Evolutionary conservation across 1,140 invertebrate species (phyloP), one percentile per base, ranked within the genome.

Genomic region (Belonocnema kinseyi): DNA sequence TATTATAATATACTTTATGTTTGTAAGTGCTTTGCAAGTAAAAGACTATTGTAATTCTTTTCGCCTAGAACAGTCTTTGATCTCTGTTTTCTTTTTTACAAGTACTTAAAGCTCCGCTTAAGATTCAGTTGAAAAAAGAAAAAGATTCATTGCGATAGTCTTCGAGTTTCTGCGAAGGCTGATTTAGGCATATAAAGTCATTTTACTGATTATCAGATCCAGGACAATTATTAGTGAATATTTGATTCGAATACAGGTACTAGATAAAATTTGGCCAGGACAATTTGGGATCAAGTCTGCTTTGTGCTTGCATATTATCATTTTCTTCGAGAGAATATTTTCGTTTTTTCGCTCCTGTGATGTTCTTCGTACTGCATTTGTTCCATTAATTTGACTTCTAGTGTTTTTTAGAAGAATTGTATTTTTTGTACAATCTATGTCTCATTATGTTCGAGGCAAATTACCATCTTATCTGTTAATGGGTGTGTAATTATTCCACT

Each of bases 231-330:
- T 75, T 80, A 40, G 77, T 80, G 53, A 74, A 71, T 76, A 80
- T 17, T 46, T 74, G 14, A 72, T 73, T 75, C 51, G 52, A 66
- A 26, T 61, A 66, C 10, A 33, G 21, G 13, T 33, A 66, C 58
- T 66, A 66, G 21, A 13, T 66, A 40, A 66, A 66, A 46, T 16
- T 66, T 40, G 76, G 73, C 46, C 75, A 76, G 56, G 61, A 74
- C 72, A 73, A 50, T 74, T 77, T 72, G 73, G 73, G 73, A 77
- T 70, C 74, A 80, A 80, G 10, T 73, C 16, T 52, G 73, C 75
- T 80, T 77, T 26, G 56, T 26, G 54, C 53, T 66, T 66, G 61
- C 61, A 66, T n/a, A n/a, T 33, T 66, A 10, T 5, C 13, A 33
- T 33, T 66, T 66, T 66, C 7, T 46, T 46, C 10, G 26, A 40